Percentiles rank a stretch among this genome's conserved stretches.
Evolutionary conservation across 2,113 vertebrate genomes (phyloP).

Genomic region (Malaclemys terrapin): DNA sequence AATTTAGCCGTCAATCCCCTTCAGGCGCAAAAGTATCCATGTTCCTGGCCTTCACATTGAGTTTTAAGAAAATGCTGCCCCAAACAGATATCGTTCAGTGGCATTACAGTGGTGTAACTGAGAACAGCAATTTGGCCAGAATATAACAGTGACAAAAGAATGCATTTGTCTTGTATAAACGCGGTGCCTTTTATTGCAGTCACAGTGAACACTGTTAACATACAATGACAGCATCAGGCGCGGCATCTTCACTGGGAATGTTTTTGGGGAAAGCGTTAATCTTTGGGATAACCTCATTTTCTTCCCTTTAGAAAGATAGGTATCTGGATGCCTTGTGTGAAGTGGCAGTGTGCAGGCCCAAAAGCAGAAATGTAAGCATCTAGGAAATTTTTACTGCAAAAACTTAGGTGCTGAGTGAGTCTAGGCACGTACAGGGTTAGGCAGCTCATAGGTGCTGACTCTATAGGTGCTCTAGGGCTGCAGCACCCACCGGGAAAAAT

Average conservation of each 20-base stretch:
- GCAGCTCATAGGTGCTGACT: too few relatives aligned
- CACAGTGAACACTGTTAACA: not conserved
- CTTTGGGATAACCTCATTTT: not conserved
- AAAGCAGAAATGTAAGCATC: too few relatives aligned
- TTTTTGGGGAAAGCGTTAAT: not conserved
- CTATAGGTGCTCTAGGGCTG: too few relatives aligned
- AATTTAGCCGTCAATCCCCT: not conserved
- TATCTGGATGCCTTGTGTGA: not conserved
- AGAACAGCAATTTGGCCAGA: not conserved
- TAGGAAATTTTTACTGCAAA: too few relatives aligned
- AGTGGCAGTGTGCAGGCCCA: too few relatives aligned
- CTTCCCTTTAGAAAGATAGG: not conserved
- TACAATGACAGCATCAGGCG: not conserved
- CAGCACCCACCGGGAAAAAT: too few relatives aligned
- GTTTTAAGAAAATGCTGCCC: constrained; percentile 10
- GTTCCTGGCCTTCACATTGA: not conserved
- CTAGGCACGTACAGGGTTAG: too few relatives aligned
- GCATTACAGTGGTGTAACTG: not conserved
- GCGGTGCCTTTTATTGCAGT: constrained; percentile 2
- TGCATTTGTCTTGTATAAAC: not conserved
- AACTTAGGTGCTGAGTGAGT: too few relatives aligned
- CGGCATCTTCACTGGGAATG: not conserved
- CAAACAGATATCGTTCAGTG: not conserved
- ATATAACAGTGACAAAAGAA: not conserved
- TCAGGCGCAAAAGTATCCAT: not conserved